Percentiles rank a stretch among this genome's conserved stretches.
Conservation (phyloP, 1,140 invertebrate genomes). For the Drosophila obscura region DNA sequence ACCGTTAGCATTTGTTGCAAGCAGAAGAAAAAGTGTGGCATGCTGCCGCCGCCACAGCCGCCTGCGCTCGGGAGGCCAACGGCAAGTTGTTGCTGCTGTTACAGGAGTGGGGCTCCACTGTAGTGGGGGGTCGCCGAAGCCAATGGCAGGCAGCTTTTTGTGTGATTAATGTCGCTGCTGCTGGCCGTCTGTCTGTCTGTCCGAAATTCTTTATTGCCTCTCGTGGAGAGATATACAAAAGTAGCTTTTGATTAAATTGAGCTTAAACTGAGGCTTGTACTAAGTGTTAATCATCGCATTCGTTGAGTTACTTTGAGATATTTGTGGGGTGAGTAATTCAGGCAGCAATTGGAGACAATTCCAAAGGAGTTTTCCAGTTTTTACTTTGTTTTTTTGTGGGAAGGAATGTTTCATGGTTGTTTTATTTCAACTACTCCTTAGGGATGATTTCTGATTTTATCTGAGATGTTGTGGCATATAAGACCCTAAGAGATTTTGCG, state of each 20-base stretch:
- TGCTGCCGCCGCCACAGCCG: constrained; percentile 30
- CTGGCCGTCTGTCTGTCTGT: constrained; percentile 1
- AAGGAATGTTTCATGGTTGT: too few relatives aligned
- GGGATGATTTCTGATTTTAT: too few relatives aligned
- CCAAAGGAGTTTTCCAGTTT: too few relatives aligned
- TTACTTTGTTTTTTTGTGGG: too few relatives aligned
- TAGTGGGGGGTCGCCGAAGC: constrained; percentile 34
- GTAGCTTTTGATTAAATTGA: constrained; percentile 32
- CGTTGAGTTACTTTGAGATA: not conserved
- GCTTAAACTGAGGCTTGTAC: constrained; percentile 2
- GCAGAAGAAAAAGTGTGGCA: constrained; percentile 27
- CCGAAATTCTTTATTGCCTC: constrained; percentile 46
- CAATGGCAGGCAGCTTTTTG: constrained; percentile 21
- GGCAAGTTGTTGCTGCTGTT: constrained; percentile 47
- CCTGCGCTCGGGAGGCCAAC: constrained; percentile 70
- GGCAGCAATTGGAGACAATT: too few relatives aligned
- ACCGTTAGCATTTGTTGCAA: constrained; percentile 68
- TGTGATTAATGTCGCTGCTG: constrained; percentile 34
- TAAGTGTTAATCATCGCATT: constrained; percentile 22
- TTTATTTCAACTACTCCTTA: too few relatives aligned
- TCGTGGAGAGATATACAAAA: constrained; percentile 1
- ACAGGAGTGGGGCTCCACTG: constrained; percentile 20
- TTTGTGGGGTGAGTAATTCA: constrained; percentile 22
- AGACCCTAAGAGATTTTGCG: too few relatives aligned
- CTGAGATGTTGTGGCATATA: too few relatives aligned